Evolutionary conservation across 2,113 vertebrate genomes (phyloP).

Genomic region (Ceyx cyanopectus): DNA sequence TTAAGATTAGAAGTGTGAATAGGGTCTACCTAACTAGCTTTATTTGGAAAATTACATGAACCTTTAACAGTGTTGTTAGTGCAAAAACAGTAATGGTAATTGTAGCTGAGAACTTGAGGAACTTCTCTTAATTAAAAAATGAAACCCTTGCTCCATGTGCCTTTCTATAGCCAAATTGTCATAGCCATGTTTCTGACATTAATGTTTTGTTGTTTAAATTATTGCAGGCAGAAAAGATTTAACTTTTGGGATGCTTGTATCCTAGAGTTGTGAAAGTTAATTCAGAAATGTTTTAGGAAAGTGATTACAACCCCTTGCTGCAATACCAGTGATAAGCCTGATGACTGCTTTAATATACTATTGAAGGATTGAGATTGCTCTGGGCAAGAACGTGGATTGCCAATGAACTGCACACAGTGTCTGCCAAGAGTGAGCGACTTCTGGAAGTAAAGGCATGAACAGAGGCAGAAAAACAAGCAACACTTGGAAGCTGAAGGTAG

Average conservation of each 20-base stretch:
- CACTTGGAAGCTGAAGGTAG: not conserved
- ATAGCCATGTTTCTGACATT: not conserved
- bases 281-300: not conserved
- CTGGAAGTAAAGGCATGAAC: not conserved
- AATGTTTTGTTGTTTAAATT: not conserved
- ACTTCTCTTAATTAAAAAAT: not conserved
- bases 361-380: not conserved
- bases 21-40: not conserved
- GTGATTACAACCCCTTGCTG: not conserved
- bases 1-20: not conserved
- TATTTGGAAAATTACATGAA: not conserved
- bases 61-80: not conserved
- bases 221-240: not conserved
- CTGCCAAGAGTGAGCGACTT: not conserved
- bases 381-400: not conserved
- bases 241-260: not conserved
- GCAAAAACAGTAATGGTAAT: not conserved
- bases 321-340: rapidly evolving
- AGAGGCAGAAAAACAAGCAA: too few relatives aligned
- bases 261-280: not conserved
- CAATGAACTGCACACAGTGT: not conserved
- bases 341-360: not conserved
- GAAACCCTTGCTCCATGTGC: not conserved
- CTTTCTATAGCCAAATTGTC: not conserved
- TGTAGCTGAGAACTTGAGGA: not conserved